Evolutionary conservation across 2,888 invertebrate species (phyloP).

Genomic region (Latrodectus hesperus): DNA sequence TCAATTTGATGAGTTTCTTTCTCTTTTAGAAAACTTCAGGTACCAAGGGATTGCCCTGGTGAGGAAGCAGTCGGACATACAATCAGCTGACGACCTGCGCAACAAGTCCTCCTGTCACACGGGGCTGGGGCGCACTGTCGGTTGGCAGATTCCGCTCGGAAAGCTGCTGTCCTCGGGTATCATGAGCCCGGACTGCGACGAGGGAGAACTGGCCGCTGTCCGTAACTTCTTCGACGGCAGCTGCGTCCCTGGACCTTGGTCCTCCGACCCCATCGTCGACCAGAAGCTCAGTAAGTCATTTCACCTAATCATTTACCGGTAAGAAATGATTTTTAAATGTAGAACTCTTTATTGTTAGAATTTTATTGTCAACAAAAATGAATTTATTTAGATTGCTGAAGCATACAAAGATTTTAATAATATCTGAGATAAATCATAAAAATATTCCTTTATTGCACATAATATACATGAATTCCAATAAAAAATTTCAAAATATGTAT

Average conservation of each 20-base stretch:
- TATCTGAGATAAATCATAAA: too few relatives aligned
- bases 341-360: neutral
- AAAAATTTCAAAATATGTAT: too few relatives aligned
- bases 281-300: constrained; percentile 82
- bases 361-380: neutral
- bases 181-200: constrained; percentile 83
- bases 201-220: constrained; percentile 86
- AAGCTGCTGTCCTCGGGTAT: constrained; percentile 83
- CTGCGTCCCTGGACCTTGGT: constrained; percentile 90
- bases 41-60: constrained; percentile 89
- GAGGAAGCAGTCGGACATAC: constrained; percentile 82
- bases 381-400: too few relatives aligned
- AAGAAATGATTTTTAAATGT: neutral
- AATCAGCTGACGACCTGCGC: constrained; percentile 81
- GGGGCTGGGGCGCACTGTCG: constrained; percentile 89
- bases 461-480: too few relatives aligned
- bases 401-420: too few relatives aligned
- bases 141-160: constrained; percentile 86
- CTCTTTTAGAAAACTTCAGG: constrained; percentile 79
- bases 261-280: constrained; percentile 83
- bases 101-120: constrained; percentile 90
- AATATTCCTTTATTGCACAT: too few relatives aligned
- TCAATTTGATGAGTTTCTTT: neutral
- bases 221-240: constrained; percentile 87
- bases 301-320: neutral